Conservation (phyloP, 1,140 invertebrate genomes). For the Drosophila albomicans region DNA sequence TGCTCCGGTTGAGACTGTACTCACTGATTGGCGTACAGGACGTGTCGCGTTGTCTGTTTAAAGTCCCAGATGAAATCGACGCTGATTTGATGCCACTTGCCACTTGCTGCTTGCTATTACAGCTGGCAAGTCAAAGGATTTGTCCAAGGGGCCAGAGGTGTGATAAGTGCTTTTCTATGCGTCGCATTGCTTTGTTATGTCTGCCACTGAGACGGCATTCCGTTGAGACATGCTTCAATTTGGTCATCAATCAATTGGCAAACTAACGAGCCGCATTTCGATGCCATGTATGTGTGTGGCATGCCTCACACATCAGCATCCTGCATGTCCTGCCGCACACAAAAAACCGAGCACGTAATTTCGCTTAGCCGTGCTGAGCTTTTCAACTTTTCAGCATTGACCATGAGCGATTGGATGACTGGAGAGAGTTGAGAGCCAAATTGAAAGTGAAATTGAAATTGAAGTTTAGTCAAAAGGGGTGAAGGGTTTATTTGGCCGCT, state of each 20-base stretch:
- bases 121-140: slow-evolving; percentile 36
- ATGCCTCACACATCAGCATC: background rate
- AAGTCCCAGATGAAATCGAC: slow-evolving; percentile 65
- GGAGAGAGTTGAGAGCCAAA: slow-evolving; percentile 11
- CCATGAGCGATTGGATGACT: slow-evolving; percentile 67
- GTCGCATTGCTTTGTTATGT: slow-evolving; percentile 21
- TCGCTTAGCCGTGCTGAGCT: slow-evolving; percentile 54
- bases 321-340: slow-evolving; percentile 15
- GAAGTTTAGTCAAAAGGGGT: slow-evolving; percentile 13
- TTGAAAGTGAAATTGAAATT: slow-evolving; percentile 45
- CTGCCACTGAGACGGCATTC: slow-evolving; percentile 39
- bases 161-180: slow-evolving; percentile 76
- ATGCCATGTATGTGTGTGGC: slow-evolving; percentile 18
- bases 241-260: slow-evolving; percentile 76
- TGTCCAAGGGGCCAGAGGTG: slow-evolving; percentile 50
- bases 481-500: slow-evolving; percentile 7
- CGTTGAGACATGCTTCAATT: slow-evolving; percentile 58
- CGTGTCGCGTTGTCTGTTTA: slow-evolving; percentile 46
- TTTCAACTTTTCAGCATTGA: slow-evolving; percentile 51
- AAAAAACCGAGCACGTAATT: slow-evolving; percentile 64
- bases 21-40: background rate
- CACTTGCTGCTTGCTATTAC: slow-evolving; percentile 32
- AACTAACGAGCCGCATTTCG: slow-evolving; percentile 65
- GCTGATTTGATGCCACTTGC: slow-evolving; percentile 60
- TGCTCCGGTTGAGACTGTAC: slow-evolving; percentile 52